Percentiles rank a stretch among this genome's conserved stretches.
phyloP scores from a whole-genome alignment of 2,888 invertebrate species.

The Creontiades dilutus region DNA sequence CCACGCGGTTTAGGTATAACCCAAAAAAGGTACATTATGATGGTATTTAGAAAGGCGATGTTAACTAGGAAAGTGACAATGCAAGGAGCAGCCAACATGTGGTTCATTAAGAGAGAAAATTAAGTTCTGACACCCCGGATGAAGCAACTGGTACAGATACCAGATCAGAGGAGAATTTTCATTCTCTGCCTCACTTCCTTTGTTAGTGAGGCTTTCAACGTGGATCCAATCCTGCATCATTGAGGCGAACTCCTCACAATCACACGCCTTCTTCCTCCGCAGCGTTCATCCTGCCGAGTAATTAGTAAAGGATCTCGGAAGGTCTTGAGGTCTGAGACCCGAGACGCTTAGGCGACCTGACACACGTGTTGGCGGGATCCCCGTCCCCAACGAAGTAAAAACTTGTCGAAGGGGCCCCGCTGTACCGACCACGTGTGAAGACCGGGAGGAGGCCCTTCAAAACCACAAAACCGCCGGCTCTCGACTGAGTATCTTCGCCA shows the following conservation, averaged over 20 bases:
- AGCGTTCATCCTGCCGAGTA: background rate
- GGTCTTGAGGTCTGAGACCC: background rate
- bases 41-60: too few relatives aligned
- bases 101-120: too few relatives aligned
- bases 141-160: background rate
- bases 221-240: slow-evolving; percentile 38
- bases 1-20: too few relatives aligned
- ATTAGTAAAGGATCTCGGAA: slow-evolving; percentile 5
- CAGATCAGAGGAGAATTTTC: slow-evolving; percentile 33
- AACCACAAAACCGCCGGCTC: background rate
- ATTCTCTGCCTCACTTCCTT: slow-evolving; percentile 41
- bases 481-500: background rate
- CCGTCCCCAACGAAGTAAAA: slow-evolving; percentile 9
- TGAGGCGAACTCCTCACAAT: background rate
- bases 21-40: too few relatives aligned
- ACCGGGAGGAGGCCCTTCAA: background rate
- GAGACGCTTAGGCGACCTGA: background rate
- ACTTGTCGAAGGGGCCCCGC: slow-evolving; percentile 10
- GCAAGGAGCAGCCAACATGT: too few relatives aligned
- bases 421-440: background rate
- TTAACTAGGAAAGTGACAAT: too few relatives aligned
- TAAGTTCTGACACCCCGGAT: too few relatives aligned
- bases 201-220: background rate
- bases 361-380: slow-evolving; percentile 6
- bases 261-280: background rate